Evolutionary conservation across 2,888 invertebrate species (phyloP), one percentile per base, ranked within the genome.

Genomic region (Parthenolecanium corni): DNA sequence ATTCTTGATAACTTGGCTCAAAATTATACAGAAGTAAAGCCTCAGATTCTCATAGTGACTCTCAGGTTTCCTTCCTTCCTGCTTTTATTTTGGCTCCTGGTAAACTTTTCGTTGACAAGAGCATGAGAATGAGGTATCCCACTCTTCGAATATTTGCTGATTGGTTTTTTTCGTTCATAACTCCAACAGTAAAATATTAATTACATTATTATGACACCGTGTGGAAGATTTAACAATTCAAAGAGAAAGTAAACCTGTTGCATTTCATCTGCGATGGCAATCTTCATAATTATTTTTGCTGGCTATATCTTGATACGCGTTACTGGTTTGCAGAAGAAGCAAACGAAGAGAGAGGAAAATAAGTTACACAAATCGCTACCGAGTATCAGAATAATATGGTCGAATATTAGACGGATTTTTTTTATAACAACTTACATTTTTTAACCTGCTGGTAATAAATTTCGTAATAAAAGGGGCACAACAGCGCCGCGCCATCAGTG

Each of bases 101-200:
- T n/a, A n/a, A n/a, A n/a, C n/a, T n/a, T n/a, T n/a, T n/a, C n/a
- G n/a, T n/a, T n/a, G n/a, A n/a, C n/a, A n/a, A n/a, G n/a, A n/a
- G n/a, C n/a, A n/a, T n/a, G n/a, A n/a, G n/a, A n/a, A n/a, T n/a
- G n/a, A n/a, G n/a, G n/a, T n/a, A n/a, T n/a, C n/a, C 31, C 31
- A 31, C 31, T 9, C 31, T 31, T 31, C 5, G 31, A 31, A 31
- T 31, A 6, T 31, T 31, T 4, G 31, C 2, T 20, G 36, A 12
- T 31, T 38, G 38, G 20, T 18, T 31, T 16, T 53, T 52, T 52
- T 18, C 5, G 2, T 36, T 18, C n/a, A 38, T 36, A 53, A 38
- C 36, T 20, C 38, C 52, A 16, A 53, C 52, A 20, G 52, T 36
- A 38, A 53, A 53, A 53, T 53, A 53, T 53, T 53, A 53, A 53